A percentile compares a stretch with the other conserved stretches of the same genome.
These are phyloP conservation scores for Dolichallabes microphthalmus DNA, from an alignment of 2,113 vertebrate genomes.

Conservation along the genomic window DNA sequence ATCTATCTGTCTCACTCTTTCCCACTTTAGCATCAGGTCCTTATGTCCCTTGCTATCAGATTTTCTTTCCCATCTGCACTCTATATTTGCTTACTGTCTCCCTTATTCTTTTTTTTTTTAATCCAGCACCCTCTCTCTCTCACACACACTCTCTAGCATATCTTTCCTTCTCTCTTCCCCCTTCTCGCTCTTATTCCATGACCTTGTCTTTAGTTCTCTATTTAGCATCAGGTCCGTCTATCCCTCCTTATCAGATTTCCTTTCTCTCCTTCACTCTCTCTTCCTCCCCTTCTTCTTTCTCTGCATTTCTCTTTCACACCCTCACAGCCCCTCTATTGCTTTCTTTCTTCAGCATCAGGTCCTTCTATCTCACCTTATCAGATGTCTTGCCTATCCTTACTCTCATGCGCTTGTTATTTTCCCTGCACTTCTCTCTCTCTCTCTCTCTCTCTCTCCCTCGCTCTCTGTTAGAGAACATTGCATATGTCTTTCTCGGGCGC, in stretches of 20 bases:
- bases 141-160: not conserved
- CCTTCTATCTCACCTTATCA: conserved; percentile 24
- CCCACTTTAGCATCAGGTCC: conserved; percentile 4
- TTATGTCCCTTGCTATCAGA: conserved; percentile 11
- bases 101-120: not conserved
- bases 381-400: conserved; percentile 4
- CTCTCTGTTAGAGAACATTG: conserved; percentile 34
- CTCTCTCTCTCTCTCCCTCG: not conserved
- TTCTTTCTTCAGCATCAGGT: conserved; percentile 25
- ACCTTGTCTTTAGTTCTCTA: conserved; percentile 24
- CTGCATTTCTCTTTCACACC: not conserved
- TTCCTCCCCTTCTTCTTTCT: conserved; percentile 8
- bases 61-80: conserved; percentile 11
- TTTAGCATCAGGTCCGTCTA: conserved; percentile 32
- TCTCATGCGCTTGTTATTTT: not conserved
- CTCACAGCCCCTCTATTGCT: not conserved
- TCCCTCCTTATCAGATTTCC: conserved; percentile 37
- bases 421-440: not conserved
- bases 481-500: conserved; percentile 58
- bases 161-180: not conserved
- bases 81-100: conserved; percentile 7
- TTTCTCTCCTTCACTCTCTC: conserved; percentile 15
- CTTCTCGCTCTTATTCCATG: not conserved
- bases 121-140: not conserved
- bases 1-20: conserved; percentile 3